These are phyloP conservation scores for Parambassis ranga DNA, from an alignment of 2,797 vertebrate genomes.

Conservation along the genomic window DNA sequence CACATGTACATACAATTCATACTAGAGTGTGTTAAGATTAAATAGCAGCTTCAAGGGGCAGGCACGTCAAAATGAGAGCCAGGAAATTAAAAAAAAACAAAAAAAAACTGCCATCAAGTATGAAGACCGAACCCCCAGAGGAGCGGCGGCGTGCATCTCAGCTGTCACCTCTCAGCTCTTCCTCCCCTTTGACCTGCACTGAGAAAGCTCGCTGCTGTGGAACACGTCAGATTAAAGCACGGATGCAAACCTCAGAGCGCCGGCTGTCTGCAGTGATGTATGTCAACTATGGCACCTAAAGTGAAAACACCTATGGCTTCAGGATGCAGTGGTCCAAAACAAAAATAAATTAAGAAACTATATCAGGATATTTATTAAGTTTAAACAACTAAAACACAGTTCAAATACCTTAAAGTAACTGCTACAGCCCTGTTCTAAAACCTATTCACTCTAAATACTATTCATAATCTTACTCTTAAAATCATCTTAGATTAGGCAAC, in stretches of 20 bases:
- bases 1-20: conserved; percentile 73
- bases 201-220: not conserved
- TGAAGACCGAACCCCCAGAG: conserved; percentile 48
- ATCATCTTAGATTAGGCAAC: conserved; percentile 53
- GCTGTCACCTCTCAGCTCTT: not conserved
- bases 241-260: conserved; percentile 27
- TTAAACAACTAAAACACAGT: conserved; percentile 61
- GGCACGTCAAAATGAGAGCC: conserved; percentile 65
- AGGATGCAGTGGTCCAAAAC: conserved; percentile 69
- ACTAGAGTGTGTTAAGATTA: conserved; percentile 81
- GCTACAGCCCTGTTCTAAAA: conserved; percentile 83
- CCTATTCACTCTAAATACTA: conserved; percentile 77
- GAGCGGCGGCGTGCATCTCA: conserved; percentile 14
- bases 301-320: conserved; percentile 69
- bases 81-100: conserved; percentile 17
- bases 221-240: conserved; percentile 29
- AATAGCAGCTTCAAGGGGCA: conserved; percentile 80
- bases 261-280: not conserved
- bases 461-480: conserved; percentile 74
- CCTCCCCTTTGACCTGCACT: conserved; percentile 36
- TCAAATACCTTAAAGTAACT: conserved; percentile 72
- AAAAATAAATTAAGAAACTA: conserved; percentile 63
- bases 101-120: conserved; percentile 54
- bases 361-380: conserved; percentile 45
- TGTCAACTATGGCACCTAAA: conserved; percentile 54